Evolutionary conservation across 2,113 vertebrate genomes (phyloP).

Genomic region (Stigmatopora nigra): DNA sequence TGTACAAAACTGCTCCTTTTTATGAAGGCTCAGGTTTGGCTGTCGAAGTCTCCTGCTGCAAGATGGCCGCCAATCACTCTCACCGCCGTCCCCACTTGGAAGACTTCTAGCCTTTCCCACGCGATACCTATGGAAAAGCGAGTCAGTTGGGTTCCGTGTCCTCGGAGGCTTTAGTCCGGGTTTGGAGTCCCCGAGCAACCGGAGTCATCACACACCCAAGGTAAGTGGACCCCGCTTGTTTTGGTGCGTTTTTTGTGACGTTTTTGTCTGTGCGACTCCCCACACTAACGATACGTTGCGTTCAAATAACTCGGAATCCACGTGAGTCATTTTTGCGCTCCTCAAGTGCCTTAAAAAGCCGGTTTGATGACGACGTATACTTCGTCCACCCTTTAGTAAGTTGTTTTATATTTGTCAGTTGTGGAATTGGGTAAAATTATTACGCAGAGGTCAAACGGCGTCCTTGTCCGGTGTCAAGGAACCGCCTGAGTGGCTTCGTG

Average conservation of each 20-base stretch:
- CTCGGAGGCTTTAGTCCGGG: neutral
- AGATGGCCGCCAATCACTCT: no score
- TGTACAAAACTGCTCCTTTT: no score
- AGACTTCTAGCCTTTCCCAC: no score
- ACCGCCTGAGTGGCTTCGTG: neutral
- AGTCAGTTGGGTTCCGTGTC: neutral
- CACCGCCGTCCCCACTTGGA: no score
- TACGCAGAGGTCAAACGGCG: neutral
- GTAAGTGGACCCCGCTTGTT: neutral
- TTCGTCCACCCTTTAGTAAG: neutral
- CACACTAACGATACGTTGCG: no score
- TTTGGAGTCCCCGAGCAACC: neutral
- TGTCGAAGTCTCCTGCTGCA: no score
- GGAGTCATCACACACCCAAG: neutral
- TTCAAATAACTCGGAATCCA: no score
- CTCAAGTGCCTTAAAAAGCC: neutral
- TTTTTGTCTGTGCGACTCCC: neutral
- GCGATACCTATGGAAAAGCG: neutral
- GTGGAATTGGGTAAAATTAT: neutral
- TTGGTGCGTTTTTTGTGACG: neutral
- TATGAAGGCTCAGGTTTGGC: no score
- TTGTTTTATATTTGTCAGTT: neutral
- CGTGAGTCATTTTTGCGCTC: neutral
- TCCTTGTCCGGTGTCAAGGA: neutral
- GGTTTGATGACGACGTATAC: neutral